A percentile compares a stretch with the other conserved stretches of the same genome.
These are phyloP conservation scores for Coenobita brevimanus DNA, from an alignment of 1,140 invertebrate species.

Conservation along the genomic window DNA sequence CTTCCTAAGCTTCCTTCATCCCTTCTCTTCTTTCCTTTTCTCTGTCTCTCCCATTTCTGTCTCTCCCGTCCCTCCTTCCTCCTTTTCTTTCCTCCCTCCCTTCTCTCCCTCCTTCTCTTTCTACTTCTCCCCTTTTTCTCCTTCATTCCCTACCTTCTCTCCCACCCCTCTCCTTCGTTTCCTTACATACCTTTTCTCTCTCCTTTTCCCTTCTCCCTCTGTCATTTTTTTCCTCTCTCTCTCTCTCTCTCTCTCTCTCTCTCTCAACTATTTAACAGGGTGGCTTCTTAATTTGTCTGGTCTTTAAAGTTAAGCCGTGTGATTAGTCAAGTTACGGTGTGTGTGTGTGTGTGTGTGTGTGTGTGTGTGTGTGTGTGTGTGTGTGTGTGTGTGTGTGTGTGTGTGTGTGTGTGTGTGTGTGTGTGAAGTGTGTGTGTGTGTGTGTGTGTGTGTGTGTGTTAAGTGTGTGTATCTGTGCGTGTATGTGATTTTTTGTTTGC, in stretches of 20 bases:
- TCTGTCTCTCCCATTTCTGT: not conserved
- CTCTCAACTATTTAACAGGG: not conserved
- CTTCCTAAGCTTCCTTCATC: not conserved
- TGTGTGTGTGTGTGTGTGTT: no score
- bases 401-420: slow-evolving; percentile 13
- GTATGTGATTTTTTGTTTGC: no score
- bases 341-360: slow-evolving; percentile 11
- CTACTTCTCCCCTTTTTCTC: not conserved
- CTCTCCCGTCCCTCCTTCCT: slow-evolving; percentile 9
- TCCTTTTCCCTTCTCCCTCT: not conserved
- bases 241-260: slow-evolving; percentile 35
- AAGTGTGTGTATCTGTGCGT: no score
- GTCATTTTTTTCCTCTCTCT: not conserved
- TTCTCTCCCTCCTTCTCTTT: not conserved
- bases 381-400: slow-evolving; percentile 22
- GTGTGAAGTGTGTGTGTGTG: not conserved
- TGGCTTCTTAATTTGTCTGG: no score
- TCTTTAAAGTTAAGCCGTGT: no score
- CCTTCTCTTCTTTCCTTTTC: not conserved
- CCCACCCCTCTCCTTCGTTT: not conserved
- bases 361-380: slow-evolving; percentile 22
- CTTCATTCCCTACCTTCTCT: not conserved
- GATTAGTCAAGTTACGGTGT: not conserved
- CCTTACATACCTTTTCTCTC: not conserved
- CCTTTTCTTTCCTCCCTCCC: not conserved